Evolutionary conservation across 2,797 vertebrate species (phyloP).

Genomic region (Lates japonicus): DNA sequence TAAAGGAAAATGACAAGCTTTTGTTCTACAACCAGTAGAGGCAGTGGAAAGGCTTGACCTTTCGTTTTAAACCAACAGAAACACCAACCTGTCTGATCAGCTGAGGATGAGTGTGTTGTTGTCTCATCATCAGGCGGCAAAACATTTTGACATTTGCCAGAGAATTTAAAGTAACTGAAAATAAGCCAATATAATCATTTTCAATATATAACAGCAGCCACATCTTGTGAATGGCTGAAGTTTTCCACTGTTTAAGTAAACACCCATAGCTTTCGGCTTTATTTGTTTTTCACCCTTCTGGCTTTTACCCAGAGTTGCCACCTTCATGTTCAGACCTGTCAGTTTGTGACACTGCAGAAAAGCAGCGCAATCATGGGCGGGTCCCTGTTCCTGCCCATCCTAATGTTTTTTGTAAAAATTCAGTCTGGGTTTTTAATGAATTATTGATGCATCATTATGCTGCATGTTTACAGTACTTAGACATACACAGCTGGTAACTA

Average conservation of each 20-base stretch:
- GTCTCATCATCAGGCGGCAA: not conserved
- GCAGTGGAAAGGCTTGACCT: slow-evolving; percentile 40
- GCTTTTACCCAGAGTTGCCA: slow-evolving; percentile 11
- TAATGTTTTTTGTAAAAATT: slow-evolving; percentile 58
- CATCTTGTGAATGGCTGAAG: not conserved
- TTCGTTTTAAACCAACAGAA: slow-evolving; percentile 46
- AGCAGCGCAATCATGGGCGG: slow-evolving; percentile 52
- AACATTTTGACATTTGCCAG: slow-evolving; percentile 11
- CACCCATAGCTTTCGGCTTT: not conserved
- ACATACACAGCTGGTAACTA: slow-evolving; percentile 50
- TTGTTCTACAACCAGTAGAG: slow-evolving; percentile 28
- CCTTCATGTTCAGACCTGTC: slow-evolving; percentile 76
- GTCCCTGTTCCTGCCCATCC: slow-evolving; percentile 40
- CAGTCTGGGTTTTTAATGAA: slow-evolving; percentile 51
- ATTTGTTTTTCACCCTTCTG: slow-evolving; percentile 34
- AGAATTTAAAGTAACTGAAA: slow-evolving; percentile 11
- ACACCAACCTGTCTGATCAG: slow-evolving; percentile 10
- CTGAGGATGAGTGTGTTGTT: slow-evolving; percentile 19
- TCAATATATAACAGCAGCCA: not conserved
- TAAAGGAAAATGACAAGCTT: slow-evolving; percentile 42
- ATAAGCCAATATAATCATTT: not conserved
- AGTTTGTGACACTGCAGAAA: slow-evolving; percentile 46
- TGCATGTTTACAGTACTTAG: slow-evolving; percentile 48
- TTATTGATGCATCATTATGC: slow-evolving; percentile 55
- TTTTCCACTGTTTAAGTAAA: slow-evolving; percentile 4